Evolutionary conservation across 2,797 vertebrate species (phyloP), one percentile per base, ranked within the genome.

Genomic region (Gallinago stenura): DNA sequence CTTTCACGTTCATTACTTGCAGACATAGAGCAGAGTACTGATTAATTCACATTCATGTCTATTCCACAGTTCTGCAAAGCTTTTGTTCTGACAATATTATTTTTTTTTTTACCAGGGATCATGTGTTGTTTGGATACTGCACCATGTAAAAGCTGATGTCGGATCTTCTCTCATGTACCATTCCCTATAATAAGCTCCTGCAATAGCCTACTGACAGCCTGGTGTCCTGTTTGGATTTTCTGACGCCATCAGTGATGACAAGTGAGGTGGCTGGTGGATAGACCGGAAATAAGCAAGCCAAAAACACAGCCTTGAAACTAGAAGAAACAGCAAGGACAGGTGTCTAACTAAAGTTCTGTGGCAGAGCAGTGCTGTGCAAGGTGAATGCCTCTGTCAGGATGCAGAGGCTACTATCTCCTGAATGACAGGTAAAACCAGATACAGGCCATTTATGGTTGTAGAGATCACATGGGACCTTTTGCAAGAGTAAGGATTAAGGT

Each of bases 401-500:
- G 71, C 72, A 90, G 80, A 73, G 1, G 8, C 78, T 83, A 37
- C 37, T 60, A 15, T 90, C 58, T 92, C 72, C 68, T 92, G 70
- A 89, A 70, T 18, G 79, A 94, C 82, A 89, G 51, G 51, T 39
- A 81, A 88, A 94, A 85, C 39, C 75, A 86, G 77, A 77, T 66
- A 85, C 46, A 51, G 19, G 15, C 10, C 21, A 31, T 86, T 92
- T 93, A 65, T 81, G 68, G 26, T 48, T 83, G 48, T n/a, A 89
- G 64, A 89, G 41, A 37, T 96, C 77, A 46, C 61, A 71, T 0
- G 33, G 22, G 85, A 87, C 79, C 7, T 91, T 93, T 91, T 89
- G 82, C 71, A 92, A 93, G 80, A 87, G 66, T 19, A 35, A 54
- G 50, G 68, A 89, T 96, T 95, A 88, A 94, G 60, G 83, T 87